Evolutionary conservation across 2,888 invertebrate species (phyloP).

Genomic region (Scrobipalpa atriplicella): DNA sequence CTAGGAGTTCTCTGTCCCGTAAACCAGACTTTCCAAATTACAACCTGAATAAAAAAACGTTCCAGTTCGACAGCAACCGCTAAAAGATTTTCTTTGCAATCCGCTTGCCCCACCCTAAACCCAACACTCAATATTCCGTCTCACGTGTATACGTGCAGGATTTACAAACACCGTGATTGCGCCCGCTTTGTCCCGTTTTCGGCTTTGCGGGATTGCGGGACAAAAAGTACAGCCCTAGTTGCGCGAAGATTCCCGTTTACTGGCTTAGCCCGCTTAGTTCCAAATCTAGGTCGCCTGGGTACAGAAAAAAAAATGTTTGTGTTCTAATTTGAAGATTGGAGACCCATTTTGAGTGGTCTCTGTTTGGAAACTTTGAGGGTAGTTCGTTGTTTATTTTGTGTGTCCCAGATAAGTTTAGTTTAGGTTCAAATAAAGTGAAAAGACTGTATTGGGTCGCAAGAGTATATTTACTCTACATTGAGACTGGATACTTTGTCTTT

Average conservation of each 20-base stretch:
- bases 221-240: constrained; percentile 30
- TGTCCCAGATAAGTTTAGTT: too few relatives aligned
- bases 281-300: constrained; percentile 7
- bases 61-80: background rate
- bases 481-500: too few relatives aligned
- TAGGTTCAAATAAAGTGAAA: too few relatives aligned
- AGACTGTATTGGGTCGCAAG: too few relatives aligned
- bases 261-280: constrained; percentile 11
- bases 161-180: constrained; percentile 40
- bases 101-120: background rate
- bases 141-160: constrained; percentile 37
- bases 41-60: too few relatives aligned
- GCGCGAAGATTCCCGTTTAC: constrained; percentile 9
- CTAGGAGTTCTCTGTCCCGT: too few relatives aligned
- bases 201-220: constrained; percentile 33
- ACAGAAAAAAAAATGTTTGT: constrained; percentile 5
- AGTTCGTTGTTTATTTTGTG: too few relatives aligned
- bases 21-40: too few relatives aligned
- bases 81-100: background rate
- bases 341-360: background rate
- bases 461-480: too few relatives aligned
- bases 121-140: constrained; percentile 28
- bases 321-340: background rate
- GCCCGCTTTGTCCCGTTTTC: constrained; percentile 44
- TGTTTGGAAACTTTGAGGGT: background rate